Conservation (phyloP, 2,113 vertebrate species). For the Megaceryle torquata region DNA sequence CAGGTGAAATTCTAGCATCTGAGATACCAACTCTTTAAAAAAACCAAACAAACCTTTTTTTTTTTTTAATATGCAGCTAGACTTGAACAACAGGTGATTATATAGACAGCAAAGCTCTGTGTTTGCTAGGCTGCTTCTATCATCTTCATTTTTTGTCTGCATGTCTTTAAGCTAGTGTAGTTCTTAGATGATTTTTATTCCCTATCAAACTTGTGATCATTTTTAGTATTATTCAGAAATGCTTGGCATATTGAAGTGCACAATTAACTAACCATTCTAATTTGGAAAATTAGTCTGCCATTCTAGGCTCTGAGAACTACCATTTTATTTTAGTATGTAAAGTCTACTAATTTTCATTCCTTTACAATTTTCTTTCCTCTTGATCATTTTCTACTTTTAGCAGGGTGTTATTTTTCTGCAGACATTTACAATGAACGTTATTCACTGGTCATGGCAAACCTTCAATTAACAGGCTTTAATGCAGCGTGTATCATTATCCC, state of each 20-base stretch:
- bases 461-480: conserved; percentile 69
- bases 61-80: not conserved
- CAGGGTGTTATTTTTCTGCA: conserved; percentile 68
- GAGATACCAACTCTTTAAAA: not conserved
- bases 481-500: conserved; percentile 48
- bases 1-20: not conserved
- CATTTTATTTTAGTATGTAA: conserved; percentile 60
- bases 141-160: not conserved
- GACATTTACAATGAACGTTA: conserved; percentile 50
- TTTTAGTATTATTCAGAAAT: conserved; percentile 30
- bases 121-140: not conserved
- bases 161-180: not conserved
- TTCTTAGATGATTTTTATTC: not conserved
- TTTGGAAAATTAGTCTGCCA: conserved; percentile 50
- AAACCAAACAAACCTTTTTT: not conserved
- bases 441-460: conserved; percentile 66
- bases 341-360: conserved; percentile 63
- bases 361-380: conserved; percentile 42
- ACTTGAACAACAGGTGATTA: not conserved
- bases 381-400: conserved; percentile 64
- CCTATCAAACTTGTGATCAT: not conserved
- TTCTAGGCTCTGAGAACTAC: conserved; percentile 8
- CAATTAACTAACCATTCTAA: conserved; percentile 49
- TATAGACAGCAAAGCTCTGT: not conserved
- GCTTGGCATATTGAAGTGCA: not conserved